Evolutionary conservation across 30 jellyfish, hydroid and myxozoan species (phyloP), one percentile per base, ranked within the genome.

Genomic region (Morbakka virulenta): DNA sequence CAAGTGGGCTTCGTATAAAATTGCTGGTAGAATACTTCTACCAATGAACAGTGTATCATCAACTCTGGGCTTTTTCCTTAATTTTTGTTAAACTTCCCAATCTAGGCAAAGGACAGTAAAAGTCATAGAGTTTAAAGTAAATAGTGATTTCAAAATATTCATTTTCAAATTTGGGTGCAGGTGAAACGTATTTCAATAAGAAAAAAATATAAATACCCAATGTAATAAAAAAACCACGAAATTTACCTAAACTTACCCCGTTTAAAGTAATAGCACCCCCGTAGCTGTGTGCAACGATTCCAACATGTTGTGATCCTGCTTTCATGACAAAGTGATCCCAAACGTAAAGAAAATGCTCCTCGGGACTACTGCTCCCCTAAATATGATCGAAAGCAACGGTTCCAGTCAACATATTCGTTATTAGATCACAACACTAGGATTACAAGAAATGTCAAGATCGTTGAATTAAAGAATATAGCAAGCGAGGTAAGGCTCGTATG

Each of bases 261-360:
- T 82, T 65, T 2, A 89, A 69, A 0, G 87, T 86, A 4, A 89
- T 89, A 22, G 64, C 72, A n/a, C 97, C 97, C 24, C 97, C 97
- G 52, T 82, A 89, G 62, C 97, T 89, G 62, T 89, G 97, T 0
- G 97, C 97, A 89, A 89, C 93, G 13, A 89, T 83, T n/a, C 95
- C 97, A 26, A 89, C 80, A 64, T 89, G 81, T 53, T 65, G 35
- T 6, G 85, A 89, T 0, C 36, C 68, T 2, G 86, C 64, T 1
- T 74, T 80, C 77, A 28, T 36, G 23, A 89, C 81, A 67, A 89
- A 52, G 12, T 77, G 50, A 62, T 83, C 83, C 97, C 97, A 89
- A 34, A 89, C 95, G 49, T 89, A 89, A 17, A 74, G 13, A 69
- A 89, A 89, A 73, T 89, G 97, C 21, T 89, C 67, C 13, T 69